Base-by-base conservation (phyloP, 2,888 invertebrate species). In the Carabus problematicus region DNA sequence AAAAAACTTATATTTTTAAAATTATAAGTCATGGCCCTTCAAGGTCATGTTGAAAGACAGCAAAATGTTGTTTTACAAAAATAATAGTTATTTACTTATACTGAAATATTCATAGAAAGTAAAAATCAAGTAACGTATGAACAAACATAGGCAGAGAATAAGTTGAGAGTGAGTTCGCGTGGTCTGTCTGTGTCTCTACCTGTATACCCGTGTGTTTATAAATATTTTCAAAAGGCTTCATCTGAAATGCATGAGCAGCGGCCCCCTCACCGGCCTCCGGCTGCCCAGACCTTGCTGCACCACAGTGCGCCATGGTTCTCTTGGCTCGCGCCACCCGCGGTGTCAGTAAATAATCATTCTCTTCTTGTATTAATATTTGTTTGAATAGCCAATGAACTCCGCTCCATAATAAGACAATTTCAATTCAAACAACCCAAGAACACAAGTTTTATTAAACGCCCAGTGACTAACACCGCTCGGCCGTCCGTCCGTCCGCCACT, bases 351-450 rank as follows among this genome's bases (percentile, higher is more conserved):
- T 79, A 79, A 80, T 79, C 77, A 79, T 80, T 78, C 78, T 79
- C 77, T 74, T 77, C 76, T 76, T 75, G 74, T 77, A 79, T 79
- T 78, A 79, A 79, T 79, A 77, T 79, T 79, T 78, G 78, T 78
- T 77, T 76, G 77, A 75, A 75, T 74, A 75, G 75, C 74, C 29
- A 29, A 29, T 29, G 29, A 29, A 29, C 29, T 29, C 29, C 66
- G 73, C 73, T 18, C 64, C 73, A 74, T 77, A 77, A 78, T 77
- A 74, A 75, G 77, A 76, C 74, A 75, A 77, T 79, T 79, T 73
- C 76, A 70, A 78, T 78, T 78, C 77, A 77, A 77, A 77, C 74
- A 71, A 72, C 72, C 74, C 60, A 58, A 59, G 49, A 41, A 59
- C 59, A 59, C 12, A 43, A 42, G 42, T 8, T 40, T 40, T 42